Percentiles rank a stretch among this genome's conserved stretches.
Conservation (phyloP, 2,888 invertebrate genomes). For the Eumerus sabulonum region DNA sequence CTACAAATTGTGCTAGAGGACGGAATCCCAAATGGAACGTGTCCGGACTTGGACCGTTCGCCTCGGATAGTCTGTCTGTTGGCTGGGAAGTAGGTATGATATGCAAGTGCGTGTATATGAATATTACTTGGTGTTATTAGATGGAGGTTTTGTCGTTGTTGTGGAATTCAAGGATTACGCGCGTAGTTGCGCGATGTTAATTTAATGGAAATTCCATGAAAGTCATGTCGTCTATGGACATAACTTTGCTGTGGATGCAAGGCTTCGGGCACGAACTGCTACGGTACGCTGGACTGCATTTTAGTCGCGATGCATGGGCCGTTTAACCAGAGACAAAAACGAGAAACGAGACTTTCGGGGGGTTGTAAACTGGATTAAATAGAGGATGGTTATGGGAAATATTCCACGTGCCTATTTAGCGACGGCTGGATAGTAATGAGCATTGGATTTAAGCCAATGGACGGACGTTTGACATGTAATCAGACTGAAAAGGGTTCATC, state of each 20-base stretch:
- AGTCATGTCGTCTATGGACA: constrained; percentile 57
- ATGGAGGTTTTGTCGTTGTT: constrained; percentile 43
- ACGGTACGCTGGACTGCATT: constrained; percentile 25
- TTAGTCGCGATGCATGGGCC: constrained; percentile 18
- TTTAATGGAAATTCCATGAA: constrained; percentile 64
- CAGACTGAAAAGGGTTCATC: too few species aligned
- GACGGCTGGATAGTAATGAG: too few species aligned
- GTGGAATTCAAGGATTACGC: constrained; percentile 63
- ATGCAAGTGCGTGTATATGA: constrained; percentile 33
- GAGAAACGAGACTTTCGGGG: neutral
- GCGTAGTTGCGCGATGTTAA: constrained; percentile 57
- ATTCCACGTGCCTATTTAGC: constrained; percentile 6
- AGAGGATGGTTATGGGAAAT: neutral
- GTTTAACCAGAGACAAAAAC: neutral
- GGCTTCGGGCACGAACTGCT: constrained; percentile 25
- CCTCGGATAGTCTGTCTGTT: too few species aligned
- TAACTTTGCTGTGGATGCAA: constrained; percentile 51
- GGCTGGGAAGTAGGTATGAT: too few species aligned
- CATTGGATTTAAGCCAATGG: too few species aligned
- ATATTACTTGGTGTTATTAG: constrained; percentile 63
- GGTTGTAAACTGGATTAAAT: constrained; percentile 11
- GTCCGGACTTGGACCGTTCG: constrained; percentile 10
- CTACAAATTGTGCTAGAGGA: constrained; percentile 19
- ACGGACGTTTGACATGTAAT: too few species aligned
- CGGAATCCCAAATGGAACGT: constrained; percentile 62